Evolutionary conservation across 37 sponge, comb jelly and placozoan species (phyloP).

Genomic region (Ephydatia muelleri): DNA sequence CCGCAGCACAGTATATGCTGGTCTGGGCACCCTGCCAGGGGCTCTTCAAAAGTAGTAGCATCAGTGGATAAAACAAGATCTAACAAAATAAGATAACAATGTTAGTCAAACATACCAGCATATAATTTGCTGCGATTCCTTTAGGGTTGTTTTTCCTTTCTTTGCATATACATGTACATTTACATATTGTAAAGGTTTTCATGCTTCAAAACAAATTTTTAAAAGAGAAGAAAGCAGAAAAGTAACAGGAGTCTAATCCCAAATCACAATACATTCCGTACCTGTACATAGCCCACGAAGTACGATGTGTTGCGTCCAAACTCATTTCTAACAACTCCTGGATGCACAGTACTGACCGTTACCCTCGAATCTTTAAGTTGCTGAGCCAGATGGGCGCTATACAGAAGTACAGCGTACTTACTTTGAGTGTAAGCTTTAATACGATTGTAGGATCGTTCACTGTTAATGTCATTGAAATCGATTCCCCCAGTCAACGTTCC

Average conservation of each 20-base stretch:
- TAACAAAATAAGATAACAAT: too few relatives aligned
- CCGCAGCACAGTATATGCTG: constrained; percentile 63
- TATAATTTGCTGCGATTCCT: too few relatives aligned
- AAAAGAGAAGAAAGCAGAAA: too few relatives aligned
- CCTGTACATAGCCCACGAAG: constrained; percentile 20
- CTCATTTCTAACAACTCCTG: constrained; percentile 18
- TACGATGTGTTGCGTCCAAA: constrained; percentile 8
- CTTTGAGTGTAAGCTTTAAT: constrained; percentile 14
- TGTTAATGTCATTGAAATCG: constrained; percentile 29
- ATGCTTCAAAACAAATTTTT: too few relatives aligned
- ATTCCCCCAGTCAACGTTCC: constrained; percentile 4
- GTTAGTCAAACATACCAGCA: too few relatives aligned
- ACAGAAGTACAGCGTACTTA: constrained; percentile 6
- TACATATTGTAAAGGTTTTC: too few relatives aligned
- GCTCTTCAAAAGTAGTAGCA: constrained; percentile 37
- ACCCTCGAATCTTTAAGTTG: constrained; percentile 7
- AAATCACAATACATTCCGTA: too few relatives aligned
- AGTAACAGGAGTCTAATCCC: too few relatives aligned
- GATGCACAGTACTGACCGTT: constrained; percentile 14
- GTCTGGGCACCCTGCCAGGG: constrained; percentile 78
- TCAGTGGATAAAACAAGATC: not conserved
- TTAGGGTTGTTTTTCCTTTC: too few relatives aligned
- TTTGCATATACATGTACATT: too few relatives aligned
- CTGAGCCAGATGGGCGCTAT: not conserved
- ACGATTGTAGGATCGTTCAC: constrained; percentile 9